phyloP scores from a whole-genome alignment of 2,113 vertebrate genomes.

The Cynocephalus volans region DNA sequence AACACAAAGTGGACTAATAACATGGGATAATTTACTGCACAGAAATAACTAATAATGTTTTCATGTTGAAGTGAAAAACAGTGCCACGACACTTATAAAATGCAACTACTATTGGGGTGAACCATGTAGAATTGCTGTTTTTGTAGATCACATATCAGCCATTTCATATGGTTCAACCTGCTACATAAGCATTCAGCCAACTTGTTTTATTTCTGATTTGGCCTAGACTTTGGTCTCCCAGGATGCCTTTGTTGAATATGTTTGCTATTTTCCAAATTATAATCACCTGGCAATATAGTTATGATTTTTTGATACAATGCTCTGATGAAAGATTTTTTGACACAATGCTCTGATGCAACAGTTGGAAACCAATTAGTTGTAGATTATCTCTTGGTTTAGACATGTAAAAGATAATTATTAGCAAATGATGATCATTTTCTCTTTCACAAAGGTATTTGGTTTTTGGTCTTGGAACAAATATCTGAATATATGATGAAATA shows the following conservation, averaged over 20 bases:
- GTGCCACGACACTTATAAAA: background rate
- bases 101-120: background rate
- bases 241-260: background rate
- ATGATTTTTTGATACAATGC: background rate
- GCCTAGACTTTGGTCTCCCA: background rate
- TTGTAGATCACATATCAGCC: too few species aligned
- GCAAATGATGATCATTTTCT: slow-evolving; percentile 59
- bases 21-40: background rate
- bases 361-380: slow-evolving; percentile 59
- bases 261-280: slow-evolving; percentile 47
- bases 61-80: background rate
- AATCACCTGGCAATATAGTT: background rate
- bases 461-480: slow-evolving; percentile 50
- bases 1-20: too few species aligned
- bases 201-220: background rate
- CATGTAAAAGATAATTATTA: slow-evolving; percentile 66
- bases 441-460: slow-evolving; percentile 42
- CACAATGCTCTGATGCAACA: background rate
- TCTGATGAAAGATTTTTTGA: slow-evolving; percentile 21
- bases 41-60: background rate
- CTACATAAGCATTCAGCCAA: background rate
- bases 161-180: background rate
- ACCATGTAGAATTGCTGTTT: background rate
- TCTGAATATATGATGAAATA: slow-evolving; percentile 64
- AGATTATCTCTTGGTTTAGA: slow-evolving; percentile 50